Conservation (phyloP, 2,113 vertebrate species). For the Erpornis zantholeuca region DNA sequence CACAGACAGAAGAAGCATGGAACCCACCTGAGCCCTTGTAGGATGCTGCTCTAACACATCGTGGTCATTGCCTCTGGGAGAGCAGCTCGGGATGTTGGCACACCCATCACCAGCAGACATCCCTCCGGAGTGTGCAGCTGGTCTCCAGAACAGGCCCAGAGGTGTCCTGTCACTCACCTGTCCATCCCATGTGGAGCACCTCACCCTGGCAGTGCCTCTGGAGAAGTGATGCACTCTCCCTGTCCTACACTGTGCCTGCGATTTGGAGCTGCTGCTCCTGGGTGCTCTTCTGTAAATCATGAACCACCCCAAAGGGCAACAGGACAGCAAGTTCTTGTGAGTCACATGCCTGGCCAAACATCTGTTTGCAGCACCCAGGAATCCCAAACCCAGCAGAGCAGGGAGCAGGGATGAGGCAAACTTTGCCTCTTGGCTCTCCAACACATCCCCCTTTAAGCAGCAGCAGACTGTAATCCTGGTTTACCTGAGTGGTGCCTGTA, state of each 20-base stretch:
- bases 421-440: not conserved
- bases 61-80: not conserved
- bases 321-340: not conserved
- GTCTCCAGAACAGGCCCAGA: not conserved
- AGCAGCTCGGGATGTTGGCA: not conserved
- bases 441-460: not conserved
- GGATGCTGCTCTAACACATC: not conserved
- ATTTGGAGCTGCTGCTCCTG: not conserved
- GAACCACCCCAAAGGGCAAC: not conserved
- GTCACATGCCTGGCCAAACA: not conserved
- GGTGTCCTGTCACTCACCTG: not conserved
- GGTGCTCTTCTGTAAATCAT: not conserved
- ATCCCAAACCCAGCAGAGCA: not conserved
- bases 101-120: not conserved
- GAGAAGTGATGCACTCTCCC: no score
- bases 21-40: not conserved
- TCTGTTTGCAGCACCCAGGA: not conserved
- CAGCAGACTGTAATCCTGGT: not conserved
- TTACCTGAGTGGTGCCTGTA: not conserved
- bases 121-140: not conserved
- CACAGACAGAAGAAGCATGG: not conserved
- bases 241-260: fast-evolving
- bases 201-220: not conserved
- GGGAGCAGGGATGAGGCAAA: not conserved
- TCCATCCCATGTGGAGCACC: not conserved